Base-by-base conservation (phyloP, 2,888 invertebrate species). In the Conistra vaccinii region DNA sequence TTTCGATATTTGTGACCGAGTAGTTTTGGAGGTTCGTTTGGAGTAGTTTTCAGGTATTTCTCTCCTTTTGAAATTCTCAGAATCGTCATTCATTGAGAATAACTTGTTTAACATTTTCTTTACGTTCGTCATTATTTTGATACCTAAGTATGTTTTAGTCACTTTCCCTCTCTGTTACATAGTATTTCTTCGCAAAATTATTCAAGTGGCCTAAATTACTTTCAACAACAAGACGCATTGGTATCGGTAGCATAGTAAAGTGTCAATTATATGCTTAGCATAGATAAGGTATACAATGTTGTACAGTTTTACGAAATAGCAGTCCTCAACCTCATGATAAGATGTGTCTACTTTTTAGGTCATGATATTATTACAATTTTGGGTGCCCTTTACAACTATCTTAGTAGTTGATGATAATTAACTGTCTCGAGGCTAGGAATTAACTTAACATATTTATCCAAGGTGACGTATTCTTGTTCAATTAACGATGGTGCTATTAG, bases 221-320 rank as follows among this genome's bases (percentile, higher is more conserved):
- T 51, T 66, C 2, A 57, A 39, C 53, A 53, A 73, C 81, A 80
- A 57, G 51, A 35, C n/a, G 6, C 23, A 42, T 42, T 20, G 20
- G 55, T 72, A 57, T 75, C 80, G 29, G 35, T 73, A 29, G 57
- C 76, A 57, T 14, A 26, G 35, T 35, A n/a, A 62, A 51, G 60
- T 63, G 69, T 53, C 4, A 72, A 69, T 58, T 70, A 61, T 74
- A 48, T n/a, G 51, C 32, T 63, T 61, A 65, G 57, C 82, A 81
- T 85, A 83, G 83, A 83, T 83, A 83, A 35, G 23, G n/a, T 12
- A n/a, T n/a, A 67, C 69, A 53, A 48, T 55, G 45, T 53, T 45
- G 14, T n/a, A 23, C 12, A 48, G 26, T 62, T 68, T n/a, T 12
- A 61, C 29, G 26, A 73, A 81, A 72, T 48, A 20, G 23, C 29